Base-by-base conservation (phyloP, 2,888 invertebrate species). In the Synanthedon vespiformis region DNA sequence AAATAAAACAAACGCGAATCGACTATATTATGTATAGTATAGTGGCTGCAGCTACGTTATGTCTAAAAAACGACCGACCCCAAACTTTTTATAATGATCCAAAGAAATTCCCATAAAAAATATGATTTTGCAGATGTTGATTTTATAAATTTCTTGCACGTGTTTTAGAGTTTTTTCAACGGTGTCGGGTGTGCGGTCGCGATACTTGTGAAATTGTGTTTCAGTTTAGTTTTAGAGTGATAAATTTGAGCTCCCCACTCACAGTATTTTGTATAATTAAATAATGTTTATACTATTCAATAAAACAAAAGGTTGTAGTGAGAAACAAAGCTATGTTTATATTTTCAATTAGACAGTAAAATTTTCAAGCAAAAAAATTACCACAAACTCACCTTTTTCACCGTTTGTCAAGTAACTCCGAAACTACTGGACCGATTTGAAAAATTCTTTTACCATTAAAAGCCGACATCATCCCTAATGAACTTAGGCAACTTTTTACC, bases 81-180 rank as follows among this genome's bases (percentile, higher is more conserved):
- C 55, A 59, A 54, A 54, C 61, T 76, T 83, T 84, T 78, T 72
- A 70, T 53, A 52, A 27, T n/a, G 64, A 64, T 63, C 72, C 58
- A 79, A 80, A 83, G 78, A 84, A 81, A 79, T 79, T 75, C 60
- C 56, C 52, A 59, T 72, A 79, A 85, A 85, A 83, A 74, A 61
- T 63, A 58, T 74, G 78, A 83, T 83, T 85, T 86, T 72, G 86
- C 85, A 87, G 86, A 87, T 87, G 86, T 85, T 82, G 76, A 74
- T 81, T 83, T 80, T 81, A 80, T 81, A 79, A 81, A 82, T 80
- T 80, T 82, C 81, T 79, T 84, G 81, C 84, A 86, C 85, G 85
- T 86, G 86, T 80, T 77, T 70, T 34, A 11, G 49, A 13, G 40
- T 62, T 63, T 61, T 59, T 51, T 57, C 58, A 53, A 57, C 56